Percentiles rank a stretch among this genome's conserved stretches.
Evolutionary conservation across 2,797 vertebrate species (phyloP).

Genomic region (Novumbra hubbsi): DNA sequence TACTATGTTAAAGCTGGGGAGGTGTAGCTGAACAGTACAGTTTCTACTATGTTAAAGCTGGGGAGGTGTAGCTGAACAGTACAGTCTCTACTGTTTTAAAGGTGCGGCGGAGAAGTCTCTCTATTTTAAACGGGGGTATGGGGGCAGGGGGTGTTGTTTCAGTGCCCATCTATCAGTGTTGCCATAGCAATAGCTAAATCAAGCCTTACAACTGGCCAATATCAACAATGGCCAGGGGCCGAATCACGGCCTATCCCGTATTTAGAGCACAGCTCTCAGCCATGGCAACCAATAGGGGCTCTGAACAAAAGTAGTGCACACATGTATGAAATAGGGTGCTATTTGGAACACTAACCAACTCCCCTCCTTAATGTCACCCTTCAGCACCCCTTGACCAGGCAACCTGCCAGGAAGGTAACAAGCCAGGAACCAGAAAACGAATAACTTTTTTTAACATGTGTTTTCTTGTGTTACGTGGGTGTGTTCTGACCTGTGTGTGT

Average conservation of each 20-base stretch:
- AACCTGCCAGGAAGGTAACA: constrained; percentile 27
- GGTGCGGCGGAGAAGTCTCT: neutral
- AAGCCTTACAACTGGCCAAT: constrained; percentile 54
- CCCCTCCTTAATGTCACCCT: constrained; percentile 30
- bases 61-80: too few species aligned
- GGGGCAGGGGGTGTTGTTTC: constrained; percentile 54
- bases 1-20: too few species aligned
- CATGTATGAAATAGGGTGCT: neutral
- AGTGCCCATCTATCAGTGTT: constrained; percentile 53
- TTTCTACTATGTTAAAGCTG: too few species aligned
- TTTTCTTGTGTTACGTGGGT: neutral
- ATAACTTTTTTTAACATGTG: constrained; percentile 32
- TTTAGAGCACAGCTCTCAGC: neutral
- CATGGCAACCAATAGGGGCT: neutral
- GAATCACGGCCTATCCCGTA: neutral
- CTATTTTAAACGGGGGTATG: constrained; percentile 25
- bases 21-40: too few species aligned
- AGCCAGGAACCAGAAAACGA: constrained; percentile 27
- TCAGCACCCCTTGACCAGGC: constrained; percentile 28
- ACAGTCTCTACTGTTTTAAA: too few species aligned
- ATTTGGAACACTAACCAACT: neutral
- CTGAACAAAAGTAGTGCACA: neutral
- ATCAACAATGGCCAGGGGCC: constrained; percentile 28
- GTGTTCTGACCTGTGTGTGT: neutral
- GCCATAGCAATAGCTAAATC: constrained; percentile 61